These are phyloP conservation scores for Ichneumoninae sp. DNA, from an alignment of 2,888 invertebrate species.

Conservation along the genomic window DNA sequence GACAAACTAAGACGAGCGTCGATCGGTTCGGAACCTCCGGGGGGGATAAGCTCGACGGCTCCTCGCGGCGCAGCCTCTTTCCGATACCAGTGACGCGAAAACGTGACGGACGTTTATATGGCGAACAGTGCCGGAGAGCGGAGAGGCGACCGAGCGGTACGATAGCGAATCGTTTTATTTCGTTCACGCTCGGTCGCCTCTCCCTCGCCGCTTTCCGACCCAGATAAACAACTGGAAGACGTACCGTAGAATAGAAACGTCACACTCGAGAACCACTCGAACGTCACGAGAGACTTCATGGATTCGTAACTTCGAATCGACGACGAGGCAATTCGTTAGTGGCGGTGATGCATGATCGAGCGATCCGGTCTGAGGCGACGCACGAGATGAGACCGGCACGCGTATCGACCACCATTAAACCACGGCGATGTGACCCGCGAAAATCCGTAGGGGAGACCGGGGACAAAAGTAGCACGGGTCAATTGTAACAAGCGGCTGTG, in stretches of 20 bases:
- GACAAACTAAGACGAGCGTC: conserved; percentile 38
- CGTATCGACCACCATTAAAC: conserved; percentile 44
- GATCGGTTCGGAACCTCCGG: conserved; percentile 26
- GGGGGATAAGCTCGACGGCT: conserved; percentile 42
- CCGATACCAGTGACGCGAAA: conserved; percentile 17
- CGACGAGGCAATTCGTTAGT: neutral
- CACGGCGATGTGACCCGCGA: conserved; percentile 15
- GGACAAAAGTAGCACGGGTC: no score
- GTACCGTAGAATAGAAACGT: neutral
- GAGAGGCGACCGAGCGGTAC: conserved; percentile 13
- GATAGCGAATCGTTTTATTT: conserved; percentile 35
- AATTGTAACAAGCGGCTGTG: no score
- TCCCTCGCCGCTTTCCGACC: neutral
- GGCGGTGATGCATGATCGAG: neutral
- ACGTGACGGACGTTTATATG: conserved; percentile 56
- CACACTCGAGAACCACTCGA: neutral
- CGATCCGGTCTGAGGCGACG: conserved; percentile 26
- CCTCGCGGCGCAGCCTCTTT: conserved; percentile 10
- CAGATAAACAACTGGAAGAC: conserved; percentile 10
- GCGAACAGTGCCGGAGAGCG: conserved; percentile 3
- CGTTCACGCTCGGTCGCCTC: neutral
- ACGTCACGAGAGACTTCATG: neutral
- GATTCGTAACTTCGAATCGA: neutral
- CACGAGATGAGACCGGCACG: conserved; percentile 27
- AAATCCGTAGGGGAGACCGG: no score